Evolutionary conservation across 1,140 invertebrate genomes (phyloP).

Genomic region (Cryptotermes secundus): DNA sequence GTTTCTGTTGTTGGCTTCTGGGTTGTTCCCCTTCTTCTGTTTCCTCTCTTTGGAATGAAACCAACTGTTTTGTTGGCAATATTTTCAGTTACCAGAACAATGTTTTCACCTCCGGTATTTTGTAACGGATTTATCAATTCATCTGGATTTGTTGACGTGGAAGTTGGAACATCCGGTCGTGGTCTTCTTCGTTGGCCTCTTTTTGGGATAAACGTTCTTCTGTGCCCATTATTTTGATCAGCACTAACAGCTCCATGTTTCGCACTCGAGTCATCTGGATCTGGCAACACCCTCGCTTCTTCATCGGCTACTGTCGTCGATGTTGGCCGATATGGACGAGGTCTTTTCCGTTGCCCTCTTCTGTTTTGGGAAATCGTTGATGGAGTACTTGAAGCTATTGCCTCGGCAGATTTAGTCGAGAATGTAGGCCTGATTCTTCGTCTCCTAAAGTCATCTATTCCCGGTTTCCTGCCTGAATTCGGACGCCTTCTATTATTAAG

Average conservation of each 20-base stretch:
- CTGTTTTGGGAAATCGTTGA: not conserved
- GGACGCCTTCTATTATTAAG: not conserved
- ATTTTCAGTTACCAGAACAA: not conserved
- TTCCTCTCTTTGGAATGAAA: not conserved
- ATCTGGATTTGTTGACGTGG: not conserved
- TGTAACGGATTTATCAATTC: not conserved
- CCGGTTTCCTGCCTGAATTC: not conserved
- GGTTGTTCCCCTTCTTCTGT: not conserved
- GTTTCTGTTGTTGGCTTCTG: not conserved
- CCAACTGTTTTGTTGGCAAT: not conserved
- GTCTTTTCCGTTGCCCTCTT: slow-evolving; percentile 15
- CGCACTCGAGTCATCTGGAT: not conserved
- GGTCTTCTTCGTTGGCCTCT: not conserved
- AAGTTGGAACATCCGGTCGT: not conserved
- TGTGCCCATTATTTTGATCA: not conserved
- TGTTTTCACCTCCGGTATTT: not conserved
- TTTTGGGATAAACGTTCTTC: not conserved
- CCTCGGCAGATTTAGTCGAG: not conserved
- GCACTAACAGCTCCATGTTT: not conserved
- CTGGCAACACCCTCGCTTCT: not conserved
- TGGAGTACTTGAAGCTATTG: not conserved
- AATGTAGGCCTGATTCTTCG: not conserved
- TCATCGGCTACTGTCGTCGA: not conserved
- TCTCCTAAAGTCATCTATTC: not conserved
- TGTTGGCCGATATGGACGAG: not conserved